Base-by-base conservation (phyloP, 2,797 vertebrate genomes). In the Diceros bicornis region DNA sequence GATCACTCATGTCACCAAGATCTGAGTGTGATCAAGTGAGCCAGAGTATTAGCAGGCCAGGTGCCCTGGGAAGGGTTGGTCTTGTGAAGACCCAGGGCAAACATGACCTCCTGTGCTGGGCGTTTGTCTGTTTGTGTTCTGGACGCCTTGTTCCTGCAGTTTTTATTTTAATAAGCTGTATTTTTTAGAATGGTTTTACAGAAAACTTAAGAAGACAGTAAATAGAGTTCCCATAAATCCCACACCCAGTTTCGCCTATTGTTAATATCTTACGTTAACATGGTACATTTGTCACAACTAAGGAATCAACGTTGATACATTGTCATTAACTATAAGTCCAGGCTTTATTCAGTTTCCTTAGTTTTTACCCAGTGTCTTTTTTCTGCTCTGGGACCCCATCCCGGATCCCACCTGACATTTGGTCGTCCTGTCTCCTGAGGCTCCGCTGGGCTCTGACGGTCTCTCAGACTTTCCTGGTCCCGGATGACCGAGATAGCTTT, bases 1-100 rank as follows among this genome's bases (percentile, higher is more conserved):
- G 6, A 14, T 17, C 16, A 64, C 55, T 14, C 20, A 0, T 1
- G 1, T 79, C 55, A 29, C 27, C 2, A 0, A 6, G 32, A 6
- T 27, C 6, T 16, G 29, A 13, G 37, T 27, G n/a, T 55, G 18
- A 11, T 21, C 27, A 4, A 11, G 62, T 25, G 6, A 13, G 14
- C 34, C 13, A 10, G 50, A 78, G 44, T 2, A 11, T 47, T 47
- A 47, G 47, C 47, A 47, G 47, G 47, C 74, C 72, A 5, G 10
- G 27, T 5, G 18, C 13, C 34, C 64, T 52, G 14, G 50, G 1
- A 25, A 55, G 74, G 29, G 32, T 62, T 37, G 25, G 37, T 21
- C 52, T 6, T 17, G 29, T 12, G 11, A 23, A 62, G 25, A 23
- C 13, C 41, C 0, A 6, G 66, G 64, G 7, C 64, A 52, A 32